Percentiles rank a stretch among this genome's conserved stretches.
Conservation (phyloP, 2,797 vertebrate genomes). For the Gallirallus australis region DNA sequence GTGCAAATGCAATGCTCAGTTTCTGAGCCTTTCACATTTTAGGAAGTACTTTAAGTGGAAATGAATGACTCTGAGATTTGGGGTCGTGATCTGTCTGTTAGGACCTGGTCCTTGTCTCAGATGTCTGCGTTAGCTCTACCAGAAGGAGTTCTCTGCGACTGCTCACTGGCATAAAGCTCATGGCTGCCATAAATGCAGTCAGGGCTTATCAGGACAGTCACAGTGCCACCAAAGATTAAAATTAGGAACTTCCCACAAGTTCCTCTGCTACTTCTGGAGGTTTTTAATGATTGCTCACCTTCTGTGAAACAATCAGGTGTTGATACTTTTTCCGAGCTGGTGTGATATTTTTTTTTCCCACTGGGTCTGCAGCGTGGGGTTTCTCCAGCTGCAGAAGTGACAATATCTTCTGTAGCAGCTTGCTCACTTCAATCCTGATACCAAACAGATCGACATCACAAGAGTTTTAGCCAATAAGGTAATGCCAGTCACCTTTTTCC, state of each 20-base stretch:
- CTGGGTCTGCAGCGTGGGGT: not conserved
- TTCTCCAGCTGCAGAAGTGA: not conserved
- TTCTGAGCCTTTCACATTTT: slow-evolving; percentile 33
- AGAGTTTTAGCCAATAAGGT: not conserved
- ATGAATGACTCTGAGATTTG: slow-evolving; percentile 20
- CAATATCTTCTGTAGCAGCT: not conserved
- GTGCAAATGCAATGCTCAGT: slow-evolving; percentile 52
- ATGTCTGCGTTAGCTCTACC: not conserved
- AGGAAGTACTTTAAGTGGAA: slow-evolving; percentile 20
- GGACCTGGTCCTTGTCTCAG: not conserved
- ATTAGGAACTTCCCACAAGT: not conserved
- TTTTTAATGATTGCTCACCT: not conserved
- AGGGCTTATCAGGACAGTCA: not conserved
- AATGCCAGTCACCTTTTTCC: not conserved
- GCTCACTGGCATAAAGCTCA: not conserved
- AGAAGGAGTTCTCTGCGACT: not conserved
- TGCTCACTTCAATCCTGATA: not conserved
- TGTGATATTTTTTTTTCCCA: not conserved
- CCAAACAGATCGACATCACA: not conserved
- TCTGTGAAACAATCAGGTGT: not conserved
- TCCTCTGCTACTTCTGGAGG: not conserved
- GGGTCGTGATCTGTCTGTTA: not conserved
- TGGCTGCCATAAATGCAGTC: not conserved
- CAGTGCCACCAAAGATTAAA: not conserved
- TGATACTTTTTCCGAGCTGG: not conserved